Evolutionary conservation across 2,113 vertebrate species (phyloP).

Genomic region (Martes martes): DNA sequence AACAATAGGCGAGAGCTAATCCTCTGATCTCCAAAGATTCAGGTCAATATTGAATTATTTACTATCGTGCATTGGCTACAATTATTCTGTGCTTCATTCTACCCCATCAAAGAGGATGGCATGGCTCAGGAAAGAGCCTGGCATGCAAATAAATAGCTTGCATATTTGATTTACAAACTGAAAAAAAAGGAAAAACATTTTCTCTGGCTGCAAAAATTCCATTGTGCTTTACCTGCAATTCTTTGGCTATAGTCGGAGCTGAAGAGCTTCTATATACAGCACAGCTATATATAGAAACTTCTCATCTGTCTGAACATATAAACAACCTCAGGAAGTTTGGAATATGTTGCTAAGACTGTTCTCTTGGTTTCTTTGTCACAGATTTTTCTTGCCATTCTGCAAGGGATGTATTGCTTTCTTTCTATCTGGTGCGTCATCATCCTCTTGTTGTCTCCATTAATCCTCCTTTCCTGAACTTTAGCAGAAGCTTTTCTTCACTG

Average conservation of each 20-base stretch:
- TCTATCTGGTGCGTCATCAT: slow-evolving; percentile 30
- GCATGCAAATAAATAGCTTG: background rate
- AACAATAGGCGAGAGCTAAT: background rate
- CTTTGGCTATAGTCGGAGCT: slow-evolving; percentile 31
- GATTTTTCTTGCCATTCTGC: slow-evolving; percentile 55
- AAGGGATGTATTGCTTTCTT: slow-evolving; percentile 46
- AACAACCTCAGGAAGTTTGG: slow-evolving; percentile 85
- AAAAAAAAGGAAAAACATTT: background rate
- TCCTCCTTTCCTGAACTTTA: slow-evolving; percentile 9
- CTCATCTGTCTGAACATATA: slow-evolving; percentile 76
- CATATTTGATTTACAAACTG: background rate
- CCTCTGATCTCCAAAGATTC: background rate
- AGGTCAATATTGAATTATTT: background rate
- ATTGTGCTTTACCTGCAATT: slow-evolving; percentile 46
- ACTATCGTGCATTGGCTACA: background rate
- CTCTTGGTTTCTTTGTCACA: slow-evolving; percentile 65
- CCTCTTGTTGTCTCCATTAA: slow-evolving; percentile 39
- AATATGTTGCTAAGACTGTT: slow-evolving; percentile 71
- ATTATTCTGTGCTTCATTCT: background rate
- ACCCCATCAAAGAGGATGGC: background rate
- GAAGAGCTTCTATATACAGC: slow-evolving; percentile 33
- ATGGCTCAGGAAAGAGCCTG: slow-evolving; percentile 29
- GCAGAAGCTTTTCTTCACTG: background rate
- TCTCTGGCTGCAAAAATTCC: slow-evolving; percentile 28
- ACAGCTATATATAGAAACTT: slow-evolving; percentile 65